phyloP scores from a whole-genome alignment of 2,888 invertebrate species.

The Dorcus hopei region DNA sequence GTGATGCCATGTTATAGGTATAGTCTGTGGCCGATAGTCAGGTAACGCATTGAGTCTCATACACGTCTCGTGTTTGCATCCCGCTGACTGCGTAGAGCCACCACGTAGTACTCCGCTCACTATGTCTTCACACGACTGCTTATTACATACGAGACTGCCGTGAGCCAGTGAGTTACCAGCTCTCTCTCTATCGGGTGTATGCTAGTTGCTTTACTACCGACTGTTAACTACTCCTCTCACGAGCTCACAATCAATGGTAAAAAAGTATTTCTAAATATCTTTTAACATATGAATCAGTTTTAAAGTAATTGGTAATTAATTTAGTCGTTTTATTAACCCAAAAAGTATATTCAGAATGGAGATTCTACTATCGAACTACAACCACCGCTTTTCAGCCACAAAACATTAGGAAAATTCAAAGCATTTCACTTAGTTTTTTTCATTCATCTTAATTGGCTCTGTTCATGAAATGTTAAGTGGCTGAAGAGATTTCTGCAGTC shows the following conservation, averaged over 20 bases:
- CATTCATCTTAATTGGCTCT: slow-evolving; percentile 1
- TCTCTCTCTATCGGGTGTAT: slow-evolving; percentile 35
- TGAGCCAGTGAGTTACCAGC: slow-evolving; percentile 48
- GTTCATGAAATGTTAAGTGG: slow-evolving; percentile 15
- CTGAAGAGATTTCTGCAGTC: slow-evolving; percentile 25
- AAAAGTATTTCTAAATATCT: slow-evolving; percentile 33
- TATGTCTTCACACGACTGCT: slow-evolving; percentile 45
- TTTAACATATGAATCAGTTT: slow-evolving; percentile 29
- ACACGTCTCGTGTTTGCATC: slow-evolving; percentile 41
- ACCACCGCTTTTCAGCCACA: slow-evolving; percentile 9
- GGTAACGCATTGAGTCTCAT: slow-evolving; percentile 45
- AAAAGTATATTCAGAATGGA: not conserved
- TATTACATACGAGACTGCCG: slow-evolving; percentile 41
- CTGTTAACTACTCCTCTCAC: slow-evolving; percentile 46
- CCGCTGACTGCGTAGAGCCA: slow-evolving; percentile 46
- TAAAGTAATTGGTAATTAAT: slow-evolving; percentile 11
- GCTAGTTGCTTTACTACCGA: slow-evolving; percentile 33
- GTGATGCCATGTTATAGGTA: slow-evolving; percentile 53
- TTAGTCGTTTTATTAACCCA: slow-evolving; percentile 12
- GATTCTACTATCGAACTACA: slow-evolving; percentile 7
- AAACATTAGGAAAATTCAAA: slow-evolving; percentile 3
- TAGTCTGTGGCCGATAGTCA: slow-evolving; percentile 50
- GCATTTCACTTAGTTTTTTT: not conserved
- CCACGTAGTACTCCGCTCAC: slow-evolving; percentile 44
- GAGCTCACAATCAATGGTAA: slow-evolving; percentile 46